These are phyloP conservation scores for Serranus cabrilla DNA, from an alignment of 2,797 vertebrate species.

Conservation along the genomic window DNA sequence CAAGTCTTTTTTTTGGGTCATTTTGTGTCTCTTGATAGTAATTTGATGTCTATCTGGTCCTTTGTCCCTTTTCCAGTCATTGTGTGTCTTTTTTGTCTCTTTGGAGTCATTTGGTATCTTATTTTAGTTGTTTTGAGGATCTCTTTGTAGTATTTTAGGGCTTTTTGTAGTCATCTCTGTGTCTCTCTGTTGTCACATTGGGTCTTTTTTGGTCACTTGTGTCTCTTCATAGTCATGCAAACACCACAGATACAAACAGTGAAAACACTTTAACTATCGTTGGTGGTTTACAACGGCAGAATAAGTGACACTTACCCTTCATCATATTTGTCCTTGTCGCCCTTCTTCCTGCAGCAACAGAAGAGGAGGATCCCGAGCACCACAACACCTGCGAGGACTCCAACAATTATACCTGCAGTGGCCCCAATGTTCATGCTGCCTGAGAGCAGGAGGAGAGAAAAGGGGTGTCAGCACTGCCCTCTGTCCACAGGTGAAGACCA, in stretches of 20 bases:
- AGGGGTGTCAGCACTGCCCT: not conserved
- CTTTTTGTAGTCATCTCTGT: no score
- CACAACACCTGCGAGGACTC: constrained; percentile 81
- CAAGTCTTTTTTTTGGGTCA: no score
- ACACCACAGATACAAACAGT: not conserved
- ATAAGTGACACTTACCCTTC: constrained; percentile 84
- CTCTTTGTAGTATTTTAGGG: no score
- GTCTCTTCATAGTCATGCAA: not conserved
- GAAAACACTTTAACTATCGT: not conserved
- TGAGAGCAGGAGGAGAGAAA: constrained; percentile 57
- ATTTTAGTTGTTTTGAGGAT: no score
- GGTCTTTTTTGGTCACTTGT: no score
- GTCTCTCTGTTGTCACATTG: no score
- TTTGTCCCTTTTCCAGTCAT: no score
- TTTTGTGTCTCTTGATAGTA: no score
- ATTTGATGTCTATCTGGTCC: no score
- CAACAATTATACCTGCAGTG: constrained; percentile 87
- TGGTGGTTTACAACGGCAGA: not conserved
- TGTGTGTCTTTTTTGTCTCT: no score
- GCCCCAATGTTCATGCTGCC: constrained; percentile 89
- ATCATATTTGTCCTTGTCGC: constrained; percentile 66
- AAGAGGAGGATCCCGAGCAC: constrained; percentile 85
- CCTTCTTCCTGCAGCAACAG: constrained; percentile 87
- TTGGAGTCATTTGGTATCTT: no score
- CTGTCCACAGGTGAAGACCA: not conserved